Percentiles rank a stretch among this genome's conserved stretches.
phyloP scores from a whole-genome alignment of 2,888 invertebrate genomes.

The Phymatocera aterrima region DNA sequence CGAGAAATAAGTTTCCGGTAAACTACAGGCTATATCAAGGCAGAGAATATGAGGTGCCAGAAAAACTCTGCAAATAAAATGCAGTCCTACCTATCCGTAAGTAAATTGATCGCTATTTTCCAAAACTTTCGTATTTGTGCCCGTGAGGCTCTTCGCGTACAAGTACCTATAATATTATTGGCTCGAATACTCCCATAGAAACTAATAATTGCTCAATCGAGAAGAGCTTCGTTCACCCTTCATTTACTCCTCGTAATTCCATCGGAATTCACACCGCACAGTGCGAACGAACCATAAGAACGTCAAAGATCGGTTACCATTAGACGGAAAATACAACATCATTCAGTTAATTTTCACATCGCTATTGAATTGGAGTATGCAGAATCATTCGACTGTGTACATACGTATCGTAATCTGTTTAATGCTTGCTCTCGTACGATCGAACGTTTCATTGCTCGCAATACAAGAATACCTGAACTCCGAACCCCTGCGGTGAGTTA shows the following conservation, averaged over 20 bases:
- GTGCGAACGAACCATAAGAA: background rate
- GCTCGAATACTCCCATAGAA: background rate
- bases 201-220: background rate
- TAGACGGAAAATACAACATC: background rate
- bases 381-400: background rate
- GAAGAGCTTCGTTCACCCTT: background rate
- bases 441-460: background rate
- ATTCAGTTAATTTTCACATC: background rate
- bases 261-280: background rate
- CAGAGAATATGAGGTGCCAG: background rate
- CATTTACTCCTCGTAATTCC: background rate
- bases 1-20: constrained; percentile 24
- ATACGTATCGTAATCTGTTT: background rate
- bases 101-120: background rate
- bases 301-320: background rate
- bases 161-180: background rate
- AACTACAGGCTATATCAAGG: too few species aligned
- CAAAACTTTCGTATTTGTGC: background rate
- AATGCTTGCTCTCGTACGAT: background rate
- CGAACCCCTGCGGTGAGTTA: too few species aligned
- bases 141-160: background rate
- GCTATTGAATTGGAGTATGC: background rate
- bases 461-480: background rate
- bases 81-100: constrained; percentile 16
- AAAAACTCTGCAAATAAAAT: background rate